Percentiles rank a stretch among this genome's conserved stretches.
These are phyloP conservation scores for Hypotaenidia okinawae DNA, from an alignment of 2,797 vertebrate genomes.

Conservation along the genomic window DNA sequence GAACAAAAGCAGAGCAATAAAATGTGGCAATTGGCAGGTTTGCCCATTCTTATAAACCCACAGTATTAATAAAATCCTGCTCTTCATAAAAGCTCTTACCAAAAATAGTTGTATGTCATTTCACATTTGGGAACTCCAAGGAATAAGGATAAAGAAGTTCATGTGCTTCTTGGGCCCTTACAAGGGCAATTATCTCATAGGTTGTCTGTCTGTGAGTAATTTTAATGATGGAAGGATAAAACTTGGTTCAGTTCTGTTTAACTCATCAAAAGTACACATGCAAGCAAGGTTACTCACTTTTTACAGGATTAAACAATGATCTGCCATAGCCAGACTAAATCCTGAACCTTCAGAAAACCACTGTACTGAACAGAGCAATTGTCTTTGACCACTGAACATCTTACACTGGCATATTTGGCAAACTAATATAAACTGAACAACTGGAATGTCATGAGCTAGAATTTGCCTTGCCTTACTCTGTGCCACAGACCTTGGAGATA, in stretches of 20 bases:
- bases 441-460: not conserved
- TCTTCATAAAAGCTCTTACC: not conserved
- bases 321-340: not conserved
- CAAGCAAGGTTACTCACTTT: not conserved
- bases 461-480: not conserved
- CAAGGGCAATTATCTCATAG: not conserved
- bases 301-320: not conserved
- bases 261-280: not conserved
- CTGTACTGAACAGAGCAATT: not conserved
- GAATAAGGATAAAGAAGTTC: not conserved
- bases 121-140: not conserved
- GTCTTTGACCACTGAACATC: not conserved
- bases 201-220: not conserved
- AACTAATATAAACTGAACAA: not conserved
- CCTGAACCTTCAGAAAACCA: not conserved
- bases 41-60: not conserved
- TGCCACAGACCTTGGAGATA: not conserved
- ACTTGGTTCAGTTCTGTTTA: not conserved
- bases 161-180: not conserved
- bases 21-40: not conserved
- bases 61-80: not conserved
- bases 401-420: not conserved
- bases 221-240: not conserved
- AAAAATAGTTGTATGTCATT: not conserved
- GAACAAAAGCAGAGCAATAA: not conserved